Conservation (phyloP, 2,797 vertebrate species). For the Pseudochirops cupreus region DNA sequence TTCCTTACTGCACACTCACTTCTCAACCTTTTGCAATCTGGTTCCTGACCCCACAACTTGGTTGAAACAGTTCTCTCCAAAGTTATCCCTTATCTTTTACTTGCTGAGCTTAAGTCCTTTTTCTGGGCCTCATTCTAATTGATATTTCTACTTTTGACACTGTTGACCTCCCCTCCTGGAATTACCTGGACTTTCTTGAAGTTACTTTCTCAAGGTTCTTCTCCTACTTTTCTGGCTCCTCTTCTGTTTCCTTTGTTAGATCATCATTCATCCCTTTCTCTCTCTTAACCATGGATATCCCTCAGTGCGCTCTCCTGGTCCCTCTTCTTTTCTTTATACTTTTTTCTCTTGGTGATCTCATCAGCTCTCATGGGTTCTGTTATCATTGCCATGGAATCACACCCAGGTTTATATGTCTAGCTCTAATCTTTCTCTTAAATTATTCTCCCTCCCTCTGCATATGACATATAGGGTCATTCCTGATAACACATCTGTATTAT, state of each 20-base stretch:
- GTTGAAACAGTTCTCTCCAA: background rate
- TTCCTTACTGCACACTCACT: background rate
- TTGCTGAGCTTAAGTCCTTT: background rate
- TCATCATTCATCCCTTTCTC: background rate
- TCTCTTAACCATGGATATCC: background rate
- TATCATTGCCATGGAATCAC: background rate
- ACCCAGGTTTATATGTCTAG: background rate
- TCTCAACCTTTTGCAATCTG: background rate
- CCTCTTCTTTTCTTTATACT: background rate
- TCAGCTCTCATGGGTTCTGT: background rate
- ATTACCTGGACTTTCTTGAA: background rate
- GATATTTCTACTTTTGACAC: background rate
- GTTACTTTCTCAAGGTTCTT: background rate
- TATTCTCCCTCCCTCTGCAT: background rate
- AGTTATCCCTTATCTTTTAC: background rate
- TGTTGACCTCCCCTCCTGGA: background rate
- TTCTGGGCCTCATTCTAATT: background rate
- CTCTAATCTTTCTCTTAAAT: background rate
- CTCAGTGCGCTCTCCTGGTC: background rate
- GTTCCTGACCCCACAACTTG: background rate
- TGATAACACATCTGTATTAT: background rate
- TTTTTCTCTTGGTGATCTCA: background rate
- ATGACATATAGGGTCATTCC: background rate
- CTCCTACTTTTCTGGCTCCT: background rate
- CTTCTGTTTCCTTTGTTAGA: background rate